Base-by-base conservation (phyloP, 1,140 invertebrate species). In the Temnothorax nylanderi region DNA sequence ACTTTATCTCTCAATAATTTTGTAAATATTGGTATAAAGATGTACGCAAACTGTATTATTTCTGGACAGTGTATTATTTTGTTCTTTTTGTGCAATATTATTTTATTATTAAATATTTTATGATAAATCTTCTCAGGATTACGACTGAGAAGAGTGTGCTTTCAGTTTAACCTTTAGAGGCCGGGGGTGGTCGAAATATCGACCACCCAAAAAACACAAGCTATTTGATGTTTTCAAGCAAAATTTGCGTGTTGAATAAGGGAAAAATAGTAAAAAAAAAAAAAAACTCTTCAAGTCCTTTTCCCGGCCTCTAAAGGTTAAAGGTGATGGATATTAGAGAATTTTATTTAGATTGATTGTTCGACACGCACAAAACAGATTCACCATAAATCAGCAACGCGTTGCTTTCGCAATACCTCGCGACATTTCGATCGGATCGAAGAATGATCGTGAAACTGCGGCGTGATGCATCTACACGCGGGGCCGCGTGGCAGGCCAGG, bases 371-470 rank as follows among this genome's bases (percentile, higher is more conserved):
- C 34, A 26, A 26, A 26, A 37, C 47, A 37, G 60, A 5, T 34
- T 8, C 13, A 54, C 8, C 34, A 41, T 80, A 69, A 80, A 80
- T 80, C 47, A 56, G 47, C n/a, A n/a, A 21, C 13, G 60, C 76
- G 44, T 16, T 51, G 62, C 77, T 51, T 56, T 69, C 77, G 47
- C 62, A 56, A 69, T 47, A 34, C n/a, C n/a, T 67, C 47, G 77
- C 77, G 77, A 80, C 77, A 80, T 69, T 80, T 80, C 34, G 47
- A 80, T 80, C 77, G 77, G 62, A 69, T 80, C 77, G 62, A 80
- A 26, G 62, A 80, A 69, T 37, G 77, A 80, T 80, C 62, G 62
- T n/a, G 77, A 54, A 80, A 80, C 77, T 51, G 41, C 26, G 32
- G 60, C 16, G 18, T 47, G 76, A 78, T 78, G 76, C 60, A 67